Evolutionary conservation across 2,888 invertebrate species (phyloP).

Genomic region (Sympetrum striolatum): DNA sequence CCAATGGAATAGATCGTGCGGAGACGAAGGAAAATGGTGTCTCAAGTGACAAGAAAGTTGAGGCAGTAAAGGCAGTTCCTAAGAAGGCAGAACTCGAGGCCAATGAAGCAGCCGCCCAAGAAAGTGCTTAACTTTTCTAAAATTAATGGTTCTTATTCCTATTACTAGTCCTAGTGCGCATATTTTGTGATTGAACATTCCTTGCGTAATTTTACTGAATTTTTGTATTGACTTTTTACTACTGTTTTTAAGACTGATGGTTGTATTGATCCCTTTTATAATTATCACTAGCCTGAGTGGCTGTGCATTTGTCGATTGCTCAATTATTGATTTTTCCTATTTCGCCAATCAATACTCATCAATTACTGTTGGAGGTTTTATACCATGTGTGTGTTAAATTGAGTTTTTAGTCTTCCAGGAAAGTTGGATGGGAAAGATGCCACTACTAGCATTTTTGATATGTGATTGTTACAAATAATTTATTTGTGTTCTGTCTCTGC

Average conservation of each 20-base stretch:
- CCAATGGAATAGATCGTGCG: slow-evolving; percentile 33
- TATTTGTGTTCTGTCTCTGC: slow-evolving; percentile 27
- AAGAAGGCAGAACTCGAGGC: slow-evolving; percentile 21
- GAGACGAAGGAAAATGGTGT: background rate
- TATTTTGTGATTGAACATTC: slow-evolving; percentile 29
- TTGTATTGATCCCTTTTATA: slow-evolving; percentile 29
- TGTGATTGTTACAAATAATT: slow-evolving; percentile 32
- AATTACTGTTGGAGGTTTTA: background rate
- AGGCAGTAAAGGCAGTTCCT: background rate
- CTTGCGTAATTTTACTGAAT: slow-evolving; percentile 21
- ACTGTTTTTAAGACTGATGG: slow-evolving; percentile 37
- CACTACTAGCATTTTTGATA: background rate
- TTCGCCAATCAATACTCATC: background rate
- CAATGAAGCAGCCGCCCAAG: background rate
- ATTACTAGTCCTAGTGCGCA: slow-evolving; percentile 35
- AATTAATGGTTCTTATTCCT: slow-evolving; percentile 31
- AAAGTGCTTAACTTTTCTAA: slow-evolving; percentile 17
- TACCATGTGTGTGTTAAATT: background rate
- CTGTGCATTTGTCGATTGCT: slow-evolving; percentile 36
- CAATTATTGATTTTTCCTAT: slow-evolving; percentile 8
- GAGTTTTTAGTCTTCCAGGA: slow-evolving; percentile 13
- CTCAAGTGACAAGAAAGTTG: background rate
- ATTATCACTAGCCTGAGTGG: slow-evolving; percentile 13
- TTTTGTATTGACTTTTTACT: slow-evolving; percentile 41
- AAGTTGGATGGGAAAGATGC: slow-evolving; percentile 14